A percentile compares a stretch with the other conserved stretches of the same genome.
These are phyloP conservation scores for Pungitius pungitius DNA, from an alignment of 2,113 vertebrate genomes.

Conservation along the genomic window DNA sequence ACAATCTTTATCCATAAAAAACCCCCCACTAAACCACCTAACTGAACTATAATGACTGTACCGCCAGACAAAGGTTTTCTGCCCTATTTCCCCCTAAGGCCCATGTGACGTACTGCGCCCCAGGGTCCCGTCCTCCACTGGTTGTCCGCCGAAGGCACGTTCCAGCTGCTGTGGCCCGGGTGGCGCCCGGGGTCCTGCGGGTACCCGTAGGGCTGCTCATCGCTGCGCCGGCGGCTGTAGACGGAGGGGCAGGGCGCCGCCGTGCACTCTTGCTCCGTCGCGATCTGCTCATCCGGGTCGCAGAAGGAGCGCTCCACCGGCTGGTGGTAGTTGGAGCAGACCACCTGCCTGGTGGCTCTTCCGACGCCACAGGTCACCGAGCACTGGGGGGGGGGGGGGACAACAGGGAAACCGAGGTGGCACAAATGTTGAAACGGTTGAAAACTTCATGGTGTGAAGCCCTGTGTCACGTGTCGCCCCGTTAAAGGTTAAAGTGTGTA, in stretches of 20 bases:
- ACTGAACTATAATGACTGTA: neutral
- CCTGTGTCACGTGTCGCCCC: slow-evolving; percentile 1
- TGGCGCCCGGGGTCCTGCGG: slow-evolving; percentile 79
- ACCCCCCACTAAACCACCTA: too few species aligned
- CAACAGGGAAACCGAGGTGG: slow-evolving; percentile 25
- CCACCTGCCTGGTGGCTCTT: slow-evolving; percentile 85
- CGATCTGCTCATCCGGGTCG: slow-evolving; percentile 83
- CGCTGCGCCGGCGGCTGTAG: slow-evolving; percentile 78
- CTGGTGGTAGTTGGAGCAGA: slow-evolving; percentile 89
- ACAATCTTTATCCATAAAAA: neutral
- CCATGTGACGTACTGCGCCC: slow-evolving; percentile 88
- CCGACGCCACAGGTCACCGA: slow-evolving; percentile 89
- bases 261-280: slow-evolving; percentile 84
- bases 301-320: slow-evolving; percentile 88
- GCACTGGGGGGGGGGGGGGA: slow-evolving; percentile 81
- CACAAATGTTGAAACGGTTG: neutral
- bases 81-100: slow-evolving; percentile 16
- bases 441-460: slow-evolving; percentile 17
- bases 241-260: slow-evolving; percentile 80
- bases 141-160: slow-evolving; percentile 80
- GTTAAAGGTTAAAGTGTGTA: neutral
- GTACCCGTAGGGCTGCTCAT: slow-evolving; percentile 82
- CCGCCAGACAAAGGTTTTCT: neutral
- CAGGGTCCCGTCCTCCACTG: slow-evolving; percentile 98
- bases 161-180: slow-evolving; percentile 83